Base-by-base conservation (phyloP, 2,113 vertebrate genomes). In the Mus musculus region DNA sequence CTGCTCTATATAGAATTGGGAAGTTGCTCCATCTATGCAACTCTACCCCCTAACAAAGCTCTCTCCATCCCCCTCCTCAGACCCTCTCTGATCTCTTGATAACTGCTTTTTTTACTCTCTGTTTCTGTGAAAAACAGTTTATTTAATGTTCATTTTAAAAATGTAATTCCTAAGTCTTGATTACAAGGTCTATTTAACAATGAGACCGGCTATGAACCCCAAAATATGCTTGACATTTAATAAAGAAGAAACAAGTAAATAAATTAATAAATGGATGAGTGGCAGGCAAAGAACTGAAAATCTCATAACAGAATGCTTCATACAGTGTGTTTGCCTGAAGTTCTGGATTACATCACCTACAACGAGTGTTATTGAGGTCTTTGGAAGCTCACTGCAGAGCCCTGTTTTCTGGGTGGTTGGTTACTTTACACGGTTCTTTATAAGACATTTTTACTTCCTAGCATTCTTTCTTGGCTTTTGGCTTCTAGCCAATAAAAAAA, bases 401-500 rank as follows among this genome's bases (percentile, higher is more conserved):
- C 8, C 6, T 65, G n/a, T n/a, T 92, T 73, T 78, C 78, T 49
- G 49, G 36, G 39, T 75, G 77, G 61, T 59, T 42, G 16, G 42
- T 26, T 26, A 67, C 24, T 28, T 80, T n/a, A 39, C 16, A 54
- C 20, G 11, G 14, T 89, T 65, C 28, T 85, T 93, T 86, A 61
- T 94, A 65, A 94, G 39, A 85, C 19, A 54, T 30, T 73, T 73
- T 36, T 63, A 42, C 49, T 90, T 4, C 54, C 19, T 78, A 13
- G 2, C 3, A 52, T 52, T 63, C 78, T 84, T 85, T 63, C 84
- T 89, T 76, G 30, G 63, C 63, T 90, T 90, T 73, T 94, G 89
- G 78, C 39, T 96, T 92, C 88, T 33, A 24, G 81, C 71, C 67
- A 94, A 19, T 56, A 63, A 90, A 93, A 81, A 86, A 91, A 90